Conservation (phyloP, 2,888 invertebrate genomes). For the Agriopis aurantiaria region DNA sequence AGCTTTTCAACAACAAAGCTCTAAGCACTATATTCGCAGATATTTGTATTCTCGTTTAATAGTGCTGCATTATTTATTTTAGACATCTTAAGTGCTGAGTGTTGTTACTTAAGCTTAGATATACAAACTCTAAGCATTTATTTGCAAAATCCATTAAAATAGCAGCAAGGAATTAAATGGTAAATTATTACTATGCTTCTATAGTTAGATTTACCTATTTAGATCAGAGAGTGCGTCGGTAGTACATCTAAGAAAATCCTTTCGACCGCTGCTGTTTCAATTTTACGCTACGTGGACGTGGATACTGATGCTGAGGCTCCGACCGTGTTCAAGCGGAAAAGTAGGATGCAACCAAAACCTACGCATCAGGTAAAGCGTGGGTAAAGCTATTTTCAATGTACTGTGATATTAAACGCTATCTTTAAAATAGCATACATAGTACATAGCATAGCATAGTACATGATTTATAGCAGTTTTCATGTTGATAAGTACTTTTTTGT, state of each 20-base stretch:
- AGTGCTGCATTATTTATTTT: no score
- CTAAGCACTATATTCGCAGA: no score
- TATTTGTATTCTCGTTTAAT: no score
- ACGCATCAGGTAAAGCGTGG: conserved; percentile 56
- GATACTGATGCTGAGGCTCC: conserved; percentile 42
- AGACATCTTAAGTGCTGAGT: no score
- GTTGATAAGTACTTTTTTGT: no score
- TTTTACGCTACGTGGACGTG: conserved; percentile 55
- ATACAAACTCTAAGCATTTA: no score
- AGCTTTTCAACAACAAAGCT: no score
- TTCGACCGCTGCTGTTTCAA: conserved; percentile 53
- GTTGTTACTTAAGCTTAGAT: no score
- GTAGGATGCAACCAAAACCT: conserved; percentile 63
- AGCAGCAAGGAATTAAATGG: background rate
- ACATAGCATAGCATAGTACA: no score
- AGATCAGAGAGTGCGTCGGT: conserved; percentile 75
- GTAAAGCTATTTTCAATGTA: background rate
- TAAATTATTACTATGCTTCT: background rate
- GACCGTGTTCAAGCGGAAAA: conserved; percentile 49
- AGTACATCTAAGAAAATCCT: conserved; percentile 66
- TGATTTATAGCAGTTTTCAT: no score
- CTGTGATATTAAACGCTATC: no score
- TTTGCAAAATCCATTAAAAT: conserved; percentile 7
- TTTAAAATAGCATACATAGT: no score
- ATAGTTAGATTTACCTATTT: conserved; percentile 14